Conservation (phyloP, 1,140 invertebrate species). For the Arion vulgaris region DNA sequence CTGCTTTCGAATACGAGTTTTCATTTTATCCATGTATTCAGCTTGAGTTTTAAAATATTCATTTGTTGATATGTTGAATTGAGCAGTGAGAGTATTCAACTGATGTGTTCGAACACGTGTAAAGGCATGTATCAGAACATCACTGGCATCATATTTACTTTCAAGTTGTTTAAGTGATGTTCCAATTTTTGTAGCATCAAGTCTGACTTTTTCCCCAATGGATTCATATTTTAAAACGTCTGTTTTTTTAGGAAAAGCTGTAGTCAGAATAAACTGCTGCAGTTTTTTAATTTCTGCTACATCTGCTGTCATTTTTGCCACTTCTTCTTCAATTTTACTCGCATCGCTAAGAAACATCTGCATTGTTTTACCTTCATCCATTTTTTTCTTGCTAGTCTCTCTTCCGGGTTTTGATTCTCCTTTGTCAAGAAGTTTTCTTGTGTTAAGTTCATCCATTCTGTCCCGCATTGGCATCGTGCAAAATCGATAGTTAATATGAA, state of each 20-base stretch:
- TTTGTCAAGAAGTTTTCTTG: constrained; percentile 48
- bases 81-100: constrained; percentile 49
- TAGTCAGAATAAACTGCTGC: constrained; percentile 50
- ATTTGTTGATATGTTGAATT: constrained; percentile 51
- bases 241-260: constrained; percentile 44
- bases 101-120: constrained; percentile 50
- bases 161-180: constrained; percentile 50
- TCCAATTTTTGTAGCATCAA: constrained; percentile 37
- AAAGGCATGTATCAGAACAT: constrained; percentile 42
- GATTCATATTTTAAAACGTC: constrained; percentile 38
- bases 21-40: constrained; percentile 58
- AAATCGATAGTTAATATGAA: not conserved
- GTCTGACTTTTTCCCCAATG: constrained; percentile 35
- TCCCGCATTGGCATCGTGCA: constrained; percentile 50
- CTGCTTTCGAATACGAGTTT: constrained; percentile 45
- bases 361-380: constrained; percentile 42
- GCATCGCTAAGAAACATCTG: constrained; percentile 47
- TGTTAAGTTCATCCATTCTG: constrained; percentile 53
- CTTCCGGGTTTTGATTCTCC: constrained; percentile 43
- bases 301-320: constrained; percentile 47
- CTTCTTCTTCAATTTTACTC: constrained; percentile 46
- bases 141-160: constrained; percentile 37
- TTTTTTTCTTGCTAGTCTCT: constrained; percentile 37
- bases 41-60: constrained; percentile 55
- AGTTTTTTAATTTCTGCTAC: constrained; percentile 50